Evolutionary conservation across 2,888 invertebrate genomes (phyloP), one percentile per base, ranked within the genome.

Genomic region (Agrotis clavis): DNA sequence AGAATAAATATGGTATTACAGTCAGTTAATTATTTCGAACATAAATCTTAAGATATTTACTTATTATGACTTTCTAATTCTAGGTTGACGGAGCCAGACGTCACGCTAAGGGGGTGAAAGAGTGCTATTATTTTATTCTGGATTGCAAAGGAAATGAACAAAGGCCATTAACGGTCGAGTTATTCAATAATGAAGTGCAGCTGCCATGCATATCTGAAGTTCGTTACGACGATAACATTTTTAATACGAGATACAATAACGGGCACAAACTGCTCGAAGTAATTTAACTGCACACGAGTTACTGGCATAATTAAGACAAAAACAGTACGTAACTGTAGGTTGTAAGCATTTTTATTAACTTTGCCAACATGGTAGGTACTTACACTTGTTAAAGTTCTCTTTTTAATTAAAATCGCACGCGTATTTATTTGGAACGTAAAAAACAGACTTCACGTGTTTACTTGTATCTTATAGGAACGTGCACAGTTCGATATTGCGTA

Each of bases 21-120:
- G 21, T 71, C 80, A 80, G 86, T 92, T 93, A 93, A 94, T 94
- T 94, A 93, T 93, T 92, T 90, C 79, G 81, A 91, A 88, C 93
- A 93, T 93, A 94, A 94, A 94, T 93, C 94, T 90, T 82, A 72
- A 90, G 88, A 93, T 93, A 92, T 94, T 94, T 92, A 90, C 89
- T 91, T 93, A 90, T 94, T 94, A 94, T 91, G 86, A 89, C 86
- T 89, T 88, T 89, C 90, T 94, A 95, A 94, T 94, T 87, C 88
- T 90, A 93, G 92, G 93, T 90, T 92, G 88, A 89, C 87, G 88
- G 87, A 80, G 81, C 86, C 74, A 81, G 82, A 77, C 90, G 93
- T 93, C 95, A 95, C 95, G 95, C 94, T 83, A 93, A 1, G 68
- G 81, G 85, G 83, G 88, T 41, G 54, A 70, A 78, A 77, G 84